These are phyloP conservation scores for Yponomeuta cagnagella DNA, from an alignment of 2,888 invertebrate species.

Conservation along the genomic window DNA sequence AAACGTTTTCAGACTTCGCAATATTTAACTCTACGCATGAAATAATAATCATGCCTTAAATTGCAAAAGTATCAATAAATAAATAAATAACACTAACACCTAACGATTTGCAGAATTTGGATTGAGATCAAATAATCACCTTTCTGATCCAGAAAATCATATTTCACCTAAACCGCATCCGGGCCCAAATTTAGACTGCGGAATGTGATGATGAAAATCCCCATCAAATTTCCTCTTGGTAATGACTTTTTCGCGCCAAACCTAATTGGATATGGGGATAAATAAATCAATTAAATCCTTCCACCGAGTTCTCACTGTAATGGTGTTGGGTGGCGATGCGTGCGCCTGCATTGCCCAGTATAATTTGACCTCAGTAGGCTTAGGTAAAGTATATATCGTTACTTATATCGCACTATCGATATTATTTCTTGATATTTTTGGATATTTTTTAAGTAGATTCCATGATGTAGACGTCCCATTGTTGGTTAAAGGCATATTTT, in stretches of 20 bases:
- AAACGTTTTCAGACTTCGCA: neutral
- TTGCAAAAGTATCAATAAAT: too few relatives aligned
- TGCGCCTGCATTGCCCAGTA: neutral
- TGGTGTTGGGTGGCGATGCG: slow-evolving; percentile 33
- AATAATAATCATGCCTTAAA: neutral
- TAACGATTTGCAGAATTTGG: too few relatives aligned
- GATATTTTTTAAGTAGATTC: too few relatives aligned
- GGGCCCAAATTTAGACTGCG: neutral
- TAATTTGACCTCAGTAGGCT: slow-evolving; percentile 6
- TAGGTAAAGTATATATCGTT: too few relatives aligned
- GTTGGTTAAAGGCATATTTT: too few relatives aligned
- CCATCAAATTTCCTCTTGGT: slow-evolving; percentile 14
- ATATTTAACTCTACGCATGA: neutral
- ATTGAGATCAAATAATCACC: too few relatives aligned
- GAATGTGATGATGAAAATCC: slow-evolving; percentile 3
- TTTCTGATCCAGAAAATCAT: too few relatives aligned
- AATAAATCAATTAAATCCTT: slow-evolving; percentile 69
- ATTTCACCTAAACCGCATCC: too few relatives aligned
- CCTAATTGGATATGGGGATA: slow-evolving; percentile 54
- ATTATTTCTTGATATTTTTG: too few relatives aligned
- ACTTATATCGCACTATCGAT: too few relatives aligned
- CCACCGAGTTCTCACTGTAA: slow-evolving; percentile 47
- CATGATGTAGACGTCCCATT: too few relatives aligned
- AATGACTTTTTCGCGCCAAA: slow-evolving; percentile 34
- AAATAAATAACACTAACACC: too few relatives aligned